Base-by-base conservation (phyloP, 2,888 invertebrate genomes). In the Laspeyria flexula region DNA sequence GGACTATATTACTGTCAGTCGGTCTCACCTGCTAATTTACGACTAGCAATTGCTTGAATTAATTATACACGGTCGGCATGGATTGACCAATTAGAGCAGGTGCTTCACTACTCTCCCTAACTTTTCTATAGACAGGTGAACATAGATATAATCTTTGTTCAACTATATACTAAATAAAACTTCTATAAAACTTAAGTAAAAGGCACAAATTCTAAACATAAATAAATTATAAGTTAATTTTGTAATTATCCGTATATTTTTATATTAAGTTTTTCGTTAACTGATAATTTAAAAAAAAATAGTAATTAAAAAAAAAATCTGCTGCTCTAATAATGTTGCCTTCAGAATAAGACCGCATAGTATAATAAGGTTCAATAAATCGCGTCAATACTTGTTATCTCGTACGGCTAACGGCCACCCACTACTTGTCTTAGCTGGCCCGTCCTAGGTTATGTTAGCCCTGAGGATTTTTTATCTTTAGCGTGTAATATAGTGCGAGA, bases 321-420 rank as follows among this genome's bases (percentile, higher is more conserved):
- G n/a, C n/a, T n/a, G n/a, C n/a, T n/a, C n/a, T n/a, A n/a, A n/a
- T n/a, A n/a, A n/a, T n/a, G n/a, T 13, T 13, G 11, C 10, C 9
- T 27, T 6, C 50, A 58, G 69, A 68, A 69, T 68, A 68, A 31
- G 60, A 12, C 15, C 13, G 13, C 12, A 37, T 41, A 48, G 54
- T 41, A 58, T 41, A 60, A 60, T 41, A 60, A 58, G 43, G 53
- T 50, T 53, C 46, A 46, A 71, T 71, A 67, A 71, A 71, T 71
- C 51, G 54, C 59, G 33, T 35, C 33, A 55, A 48, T 55, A 55
- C 66, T 71, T 61, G 64, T 74, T 74, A 71, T 73, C 72, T 57
- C n/a, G n/a, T n/a, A n/a, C n/a, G n/a, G 37, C 68, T 57, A 35
- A n/a, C 11, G 39, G 57, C 58, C 71, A 55, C 75, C 75, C 69